Base-by-base conservation (phyloP, 1,140 invertebrate species). In the Caerostris darwini region DNA sequence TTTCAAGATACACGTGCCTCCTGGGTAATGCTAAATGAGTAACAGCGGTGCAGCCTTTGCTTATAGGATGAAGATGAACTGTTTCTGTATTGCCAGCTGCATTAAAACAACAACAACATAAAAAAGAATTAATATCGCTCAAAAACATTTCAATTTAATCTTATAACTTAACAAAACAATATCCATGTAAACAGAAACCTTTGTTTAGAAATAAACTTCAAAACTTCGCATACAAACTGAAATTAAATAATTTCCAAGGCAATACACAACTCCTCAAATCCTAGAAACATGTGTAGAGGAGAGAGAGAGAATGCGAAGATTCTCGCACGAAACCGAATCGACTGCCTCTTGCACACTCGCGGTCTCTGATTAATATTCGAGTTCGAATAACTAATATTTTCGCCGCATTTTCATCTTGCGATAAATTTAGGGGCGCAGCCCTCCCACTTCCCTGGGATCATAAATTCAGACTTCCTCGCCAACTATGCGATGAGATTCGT, bases 311-410 rank as follows among this genome's bases (percentile, higher is more conserved):
- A 77, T 77, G 34, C 12, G 50, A 10, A 50, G 34, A 34, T 34
- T 34, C 34, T 34, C 10, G 5, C 4, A 19, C 34, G 19, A 71
- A 19, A 19, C 69, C 8, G 14, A 77, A 77, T 50, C 50, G 50
- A 77, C 71, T 77, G 71, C 71, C 34, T 50, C 17, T 3, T 77
- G 71, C 71, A 12, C 53, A 12, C 53, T 77, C 34, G 71, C 71
- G 71, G 71, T 77, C 50, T 10, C 34, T 77, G 71, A 53, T 77
- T 77, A 77, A 77, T 77, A 77, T 77, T 77, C 71, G 71, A 34
- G 71, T 77, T 77, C 71, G 71, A 77, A 77, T 77, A 77, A 77
- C 71, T 77, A 77, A 77, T 77, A 77, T 53, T 77, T 77, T 77
- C 50, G 71, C 71, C 10, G 71, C 71, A 77, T 77, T 77, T 77